Conservation (phyloP, 2,888 invertebrate species). For the Chloromyia formosa region DNA sequence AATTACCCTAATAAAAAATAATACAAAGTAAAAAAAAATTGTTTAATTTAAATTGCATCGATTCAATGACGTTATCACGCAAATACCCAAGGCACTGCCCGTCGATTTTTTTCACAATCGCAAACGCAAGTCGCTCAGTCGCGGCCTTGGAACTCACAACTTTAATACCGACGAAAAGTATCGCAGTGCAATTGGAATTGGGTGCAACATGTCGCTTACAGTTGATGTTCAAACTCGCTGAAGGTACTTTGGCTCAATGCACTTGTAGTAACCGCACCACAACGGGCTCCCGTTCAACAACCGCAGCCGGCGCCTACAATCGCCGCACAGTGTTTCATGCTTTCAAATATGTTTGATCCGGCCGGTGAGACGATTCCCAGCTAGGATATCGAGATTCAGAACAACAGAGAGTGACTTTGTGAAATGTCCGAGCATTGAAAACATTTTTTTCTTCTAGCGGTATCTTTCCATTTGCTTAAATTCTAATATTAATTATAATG, state of each 20-base stretch:
- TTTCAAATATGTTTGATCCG: conserved; percentile 99
- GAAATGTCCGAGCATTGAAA: conserved; percentile 96
- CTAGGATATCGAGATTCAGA: conserved; percentile 94
- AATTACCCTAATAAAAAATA: no score
- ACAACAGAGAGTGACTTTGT: conserved; percentile 99
- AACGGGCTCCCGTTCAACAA: conserved; percentile 67
- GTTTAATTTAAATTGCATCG: no score
- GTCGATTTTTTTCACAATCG: no score
- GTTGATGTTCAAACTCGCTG: conserved; percentile 98
- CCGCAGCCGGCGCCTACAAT: conserved; percentile 85
- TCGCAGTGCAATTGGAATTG: conserved; percentile 94
- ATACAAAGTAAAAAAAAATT: no score
- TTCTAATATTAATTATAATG: no score
- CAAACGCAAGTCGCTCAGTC: no score
- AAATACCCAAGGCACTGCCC: no score
- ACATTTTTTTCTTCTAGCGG: no score
- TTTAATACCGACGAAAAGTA: conserved; percentile 95
- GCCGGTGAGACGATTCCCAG: conserved; percentile 77
- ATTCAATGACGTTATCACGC: no score
- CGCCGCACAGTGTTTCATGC: conserved; percentile 98
- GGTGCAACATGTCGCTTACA: conserved; percentile 96
- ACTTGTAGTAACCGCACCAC: conserved; percentile 74
- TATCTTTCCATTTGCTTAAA: no score
- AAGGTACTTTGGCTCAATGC: conserved; percentile 88
- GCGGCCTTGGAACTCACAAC: no score